These are phyloP conservation scores for Podargus strigoides DNA, from an alignment of 2,797 vertebrate species.

Conservation along the genomic window DNA sequence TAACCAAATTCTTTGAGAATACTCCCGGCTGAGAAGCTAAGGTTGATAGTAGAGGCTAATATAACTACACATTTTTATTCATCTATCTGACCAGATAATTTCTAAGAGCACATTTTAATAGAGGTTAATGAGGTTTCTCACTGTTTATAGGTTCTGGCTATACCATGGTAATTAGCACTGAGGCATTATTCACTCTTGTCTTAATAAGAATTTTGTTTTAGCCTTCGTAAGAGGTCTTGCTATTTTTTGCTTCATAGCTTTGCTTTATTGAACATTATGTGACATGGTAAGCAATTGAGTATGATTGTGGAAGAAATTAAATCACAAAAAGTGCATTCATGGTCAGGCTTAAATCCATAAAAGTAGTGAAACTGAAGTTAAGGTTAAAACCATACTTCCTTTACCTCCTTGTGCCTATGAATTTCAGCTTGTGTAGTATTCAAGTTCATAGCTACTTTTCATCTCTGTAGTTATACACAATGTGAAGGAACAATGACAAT, in stretches of 20 bases:
- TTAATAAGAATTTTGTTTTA: slow-evolving; percentile 60
- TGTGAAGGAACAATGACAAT: neutral
- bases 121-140: slow-evolving; percentile 61
- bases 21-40: neutral
- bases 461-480: neutral
- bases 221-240: slow-evolving; percentile 52
- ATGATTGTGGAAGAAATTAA: slow-evolving; percentile 67
- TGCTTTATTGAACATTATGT: slow-evolving; percentile 66
- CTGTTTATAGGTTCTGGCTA: slow-evolving; percentile 42
- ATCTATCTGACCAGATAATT: slow-evolving; percentile 42
- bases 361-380: slow-evolving; percentile 37
- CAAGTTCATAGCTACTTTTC: neutral
- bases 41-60: neutral
- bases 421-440: neutral
- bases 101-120: slow-evolving; percentile 34
- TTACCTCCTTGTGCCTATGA: neutral
- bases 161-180: slow-evolving; percentile 55
- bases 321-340: slow-evolving; percentile 43
- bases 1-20: neutral
- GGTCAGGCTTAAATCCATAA: slow-evolving; percentile 45
- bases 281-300: slow-evolving; percentile 63
- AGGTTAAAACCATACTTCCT: slow-evolving; percentile 8
- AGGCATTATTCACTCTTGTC: slow-evolving; percentile 64
- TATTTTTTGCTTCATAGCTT: slow-evolving; percentile 69
- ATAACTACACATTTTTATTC: neutral